Conservation (phyloP, 2,888 invertebrate species). For the Microdon myrmicae region DNA sequence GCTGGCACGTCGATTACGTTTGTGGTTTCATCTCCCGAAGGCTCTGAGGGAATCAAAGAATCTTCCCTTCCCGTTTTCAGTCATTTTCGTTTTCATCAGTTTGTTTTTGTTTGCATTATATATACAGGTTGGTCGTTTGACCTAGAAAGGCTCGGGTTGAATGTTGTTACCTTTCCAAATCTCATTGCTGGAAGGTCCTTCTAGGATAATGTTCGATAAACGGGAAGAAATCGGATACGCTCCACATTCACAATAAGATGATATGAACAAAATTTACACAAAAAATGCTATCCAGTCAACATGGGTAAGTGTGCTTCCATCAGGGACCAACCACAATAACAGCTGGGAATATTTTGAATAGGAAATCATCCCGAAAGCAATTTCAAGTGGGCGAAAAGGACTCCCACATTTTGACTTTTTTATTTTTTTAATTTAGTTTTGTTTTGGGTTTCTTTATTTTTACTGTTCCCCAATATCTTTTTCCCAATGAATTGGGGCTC, state of each 20-base stretch:
- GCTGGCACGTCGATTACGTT: constrained; percentile 11
- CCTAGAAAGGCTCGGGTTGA: constrained; percentile 21
- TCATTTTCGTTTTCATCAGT: constrained; percentile 33
- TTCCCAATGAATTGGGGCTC: constrained; percentile 25
- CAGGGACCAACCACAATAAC: constrained; percentile 6
- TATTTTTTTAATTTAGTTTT: constrained; percentile 7
- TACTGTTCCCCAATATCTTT: constrained; percentile 2
- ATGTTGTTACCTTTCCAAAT: constrained; percentile 7
- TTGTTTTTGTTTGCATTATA: constrained; percentile 1
- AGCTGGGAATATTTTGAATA: constrained; percentile 41
- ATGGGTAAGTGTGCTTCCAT: constrained; percentile 3
- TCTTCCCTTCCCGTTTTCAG: constrained; percentile 15
- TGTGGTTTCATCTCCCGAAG: too few species aligned
- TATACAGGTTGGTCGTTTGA: constrained; percentile 31
- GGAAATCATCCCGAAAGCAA: constrained; percentile 46
- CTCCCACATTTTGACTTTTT: too few species aligned
- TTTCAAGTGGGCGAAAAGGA: constrained; percentile 40
- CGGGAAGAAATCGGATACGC: constrained; percentile 31
- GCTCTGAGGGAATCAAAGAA: too few species aligned
- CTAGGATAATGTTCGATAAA: constrained; percentile 19
- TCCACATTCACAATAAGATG: too few species aligned
- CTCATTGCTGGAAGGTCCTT: constrained; percentile 16
- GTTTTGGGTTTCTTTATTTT: constrained; percentile 1
- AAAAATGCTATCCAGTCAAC: too few species aligned
- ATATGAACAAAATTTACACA: too few species aligned